Base-by-base conservation (phyloP, 1,140 invertebrate species). In the Oryzaephilus surinamensis region DNA sequence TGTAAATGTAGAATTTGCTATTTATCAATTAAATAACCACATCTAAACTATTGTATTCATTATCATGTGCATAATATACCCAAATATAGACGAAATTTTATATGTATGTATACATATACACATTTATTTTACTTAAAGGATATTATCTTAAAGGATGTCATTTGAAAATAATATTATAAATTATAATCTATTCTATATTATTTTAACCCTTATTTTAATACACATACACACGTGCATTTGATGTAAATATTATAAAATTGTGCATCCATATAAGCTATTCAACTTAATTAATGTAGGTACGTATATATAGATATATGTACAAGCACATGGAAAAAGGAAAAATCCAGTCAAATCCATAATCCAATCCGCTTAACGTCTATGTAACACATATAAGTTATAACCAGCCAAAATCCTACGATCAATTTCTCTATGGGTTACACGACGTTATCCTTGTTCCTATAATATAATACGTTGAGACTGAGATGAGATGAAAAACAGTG, bases 391-490 rank as follows among this genome's bases (percentile, higher is more conserved):
- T 37, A 48, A 35, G n/a, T n/a, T n/a, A n/a, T n/a, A n/a, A n/a
- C n/a, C 45, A 47, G 41, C 12, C 35, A 41, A 38, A 41, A 51
- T 48, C 42, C 45, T 32, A 40, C 46, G 49, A 51, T 51, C 49
- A 48, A 51, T 48, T 51, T 45, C 49, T 47, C 31, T 48, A 47
- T 47, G 38, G 43, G 45, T 45, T 44, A 44, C 48, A 51, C 48
- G 46, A 51, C 35, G 48, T 51, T 45, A 51, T 51, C 50, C 46
- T 46, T 51, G 46, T 51, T 51, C 46, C 41, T n/a, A n/a, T n/a
- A n/a, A n/a, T n/a, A n/a, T n/a, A n/a, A n/a, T n/a, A n/a, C n/a
- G n/a, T n/a, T 38, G 27, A 38, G 30, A 27, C 38, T 43, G 41
- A 11, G 35, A 42, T 45, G 42, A 41, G 38, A 38, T 38, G n/a